Evolutionary conservation across 2,113 vertebrate species (phyloP).

Genomic region (Sinocyclocheilus grahami): DNA sequence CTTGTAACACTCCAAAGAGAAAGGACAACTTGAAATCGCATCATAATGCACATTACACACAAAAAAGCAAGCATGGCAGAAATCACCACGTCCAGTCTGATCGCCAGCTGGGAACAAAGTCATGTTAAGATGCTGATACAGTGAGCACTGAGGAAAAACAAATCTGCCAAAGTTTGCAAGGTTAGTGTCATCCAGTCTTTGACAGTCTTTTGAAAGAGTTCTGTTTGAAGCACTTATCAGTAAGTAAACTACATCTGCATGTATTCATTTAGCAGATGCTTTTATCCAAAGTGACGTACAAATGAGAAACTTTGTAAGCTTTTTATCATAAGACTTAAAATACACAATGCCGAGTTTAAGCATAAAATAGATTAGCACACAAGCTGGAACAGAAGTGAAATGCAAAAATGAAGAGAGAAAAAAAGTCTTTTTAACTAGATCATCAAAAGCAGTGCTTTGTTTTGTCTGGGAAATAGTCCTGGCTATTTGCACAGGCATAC

Average conservation of each 20-base stretch:
- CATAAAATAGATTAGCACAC: background rate
- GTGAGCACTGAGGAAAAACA: background rate
- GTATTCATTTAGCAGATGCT: background rate
- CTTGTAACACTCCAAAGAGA: too few relatives aligned
- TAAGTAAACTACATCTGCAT: background rate
- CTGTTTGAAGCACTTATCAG: background rate
- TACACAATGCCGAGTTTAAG: background rate
- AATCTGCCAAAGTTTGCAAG: background rate
- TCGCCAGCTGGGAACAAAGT: background rate
- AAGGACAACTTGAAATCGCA: too few relatives aligned
- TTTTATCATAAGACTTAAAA: background rate
- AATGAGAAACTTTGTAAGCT: background rate
- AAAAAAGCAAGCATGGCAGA: background rate
- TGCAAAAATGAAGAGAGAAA: background rate
- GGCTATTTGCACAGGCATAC: background rate
- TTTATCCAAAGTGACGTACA: constrained; percentile 6
- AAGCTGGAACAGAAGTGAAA: background rate
- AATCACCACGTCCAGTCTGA: background rate
- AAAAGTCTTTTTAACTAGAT: background rate
- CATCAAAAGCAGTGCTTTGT: background rate
- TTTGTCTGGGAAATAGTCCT: background rate
- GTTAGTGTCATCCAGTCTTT: background rate
- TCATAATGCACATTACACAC: background rate
- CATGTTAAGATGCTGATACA: background rate
- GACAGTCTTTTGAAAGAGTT: background rate